phyloP scores from a whole-genome alignment of 2,888 invertebrate species.

The Ormia ochracea region DNA sequence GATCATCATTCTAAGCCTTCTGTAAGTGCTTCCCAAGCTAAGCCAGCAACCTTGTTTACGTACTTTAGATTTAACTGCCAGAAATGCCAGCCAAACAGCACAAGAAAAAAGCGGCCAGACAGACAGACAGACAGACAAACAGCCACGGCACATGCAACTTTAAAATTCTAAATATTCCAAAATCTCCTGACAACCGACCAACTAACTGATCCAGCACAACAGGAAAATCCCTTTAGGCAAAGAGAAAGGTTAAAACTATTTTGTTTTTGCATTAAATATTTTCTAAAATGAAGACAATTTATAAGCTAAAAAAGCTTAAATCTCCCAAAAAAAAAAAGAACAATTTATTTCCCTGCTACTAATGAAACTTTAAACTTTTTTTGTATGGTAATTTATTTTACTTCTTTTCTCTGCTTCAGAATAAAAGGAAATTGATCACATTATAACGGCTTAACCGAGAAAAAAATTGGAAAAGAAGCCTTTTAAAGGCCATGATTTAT shows the following conservation, averaged over 20 bases:
- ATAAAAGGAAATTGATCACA: constrained; percentile 19
- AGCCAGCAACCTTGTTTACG: not conserved
- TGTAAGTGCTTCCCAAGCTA: no score
- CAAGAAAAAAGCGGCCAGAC: no score
- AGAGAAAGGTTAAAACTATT: constrained; percentile 44
- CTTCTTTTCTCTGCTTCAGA: not conserved
- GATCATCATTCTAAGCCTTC: constrained; percentile 1
- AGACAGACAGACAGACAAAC: not conserved
- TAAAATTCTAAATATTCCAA: constrained; percentile 24
- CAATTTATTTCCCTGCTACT: not conserved
- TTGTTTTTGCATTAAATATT: not conserved
- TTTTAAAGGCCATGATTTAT: not conserved
- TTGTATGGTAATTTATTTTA: constrained; percentile 14
- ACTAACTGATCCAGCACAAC: constrained; percentile 18
- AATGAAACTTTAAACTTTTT: constrained; percentile 31
- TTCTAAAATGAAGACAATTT: not conserved
- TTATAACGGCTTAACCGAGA: not conserved
- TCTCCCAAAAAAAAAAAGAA: not conserved
- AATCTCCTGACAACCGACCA: constrained; percentile 9
- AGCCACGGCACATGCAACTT: not conserved
- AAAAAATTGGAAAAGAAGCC: not conserved
- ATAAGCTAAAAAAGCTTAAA: not conserved
- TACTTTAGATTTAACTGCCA: constrained; percentile 4
- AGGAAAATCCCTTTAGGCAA: constrained; percentile 52
- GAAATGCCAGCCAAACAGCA: not conserved